Percentiles rank a stretch among this genome's conserved stretches.
Evolutionary conservation across 1,140 invertebrate genomes (phyloP).

Genomic region (Lasaia peninsularis): DNA sequence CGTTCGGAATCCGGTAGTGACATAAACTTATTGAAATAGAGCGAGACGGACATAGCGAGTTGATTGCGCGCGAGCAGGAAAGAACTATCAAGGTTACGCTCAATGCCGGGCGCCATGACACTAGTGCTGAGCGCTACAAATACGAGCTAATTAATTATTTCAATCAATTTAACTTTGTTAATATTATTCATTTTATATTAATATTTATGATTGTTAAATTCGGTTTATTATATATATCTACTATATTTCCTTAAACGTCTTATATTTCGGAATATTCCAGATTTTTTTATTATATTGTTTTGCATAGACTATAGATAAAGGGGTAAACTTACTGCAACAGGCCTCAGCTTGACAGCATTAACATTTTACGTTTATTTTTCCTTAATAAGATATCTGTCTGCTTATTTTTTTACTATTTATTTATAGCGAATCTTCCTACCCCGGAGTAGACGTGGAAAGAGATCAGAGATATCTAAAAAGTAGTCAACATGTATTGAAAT

Average conservation of each 20-base stretch:
- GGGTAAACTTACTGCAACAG: too few relatives aligned
- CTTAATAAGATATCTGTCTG: too few relatives aligned
- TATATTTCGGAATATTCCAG: background rate
- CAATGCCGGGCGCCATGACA: conserved; percentile 50
- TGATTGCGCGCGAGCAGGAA: conserved; percentile 40
- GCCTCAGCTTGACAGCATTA: too few relatives aligned
- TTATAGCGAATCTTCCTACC: too few relatives aligned
- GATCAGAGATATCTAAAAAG: too few relatives aligned
- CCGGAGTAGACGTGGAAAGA: too few relatives aligned
- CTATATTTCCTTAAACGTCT: background rate
- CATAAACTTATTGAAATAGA: conserved; percentile 34
- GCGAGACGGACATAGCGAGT: conserved; percentile 38
- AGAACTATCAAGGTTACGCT: conserved; percentile 57
- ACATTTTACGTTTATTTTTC: too few relatives aligned
- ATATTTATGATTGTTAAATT: background rate
- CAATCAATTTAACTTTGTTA: conserved; percentile 25
- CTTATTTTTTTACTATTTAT: too few relatives aligned
- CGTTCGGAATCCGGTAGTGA: conserved; percentile 65
- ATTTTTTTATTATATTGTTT: background rate
- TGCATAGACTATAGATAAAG: background rate
- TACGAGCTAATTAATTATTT: conserved; percentile 34
- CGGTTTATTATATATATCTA: background rate
- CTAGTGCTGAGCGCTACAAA: conserved; percentile 32
- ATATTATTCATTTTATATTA: background rate
- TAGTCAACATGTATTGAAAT: too few relatives aligned